A percentile compares a stretch with the other conserved stretches of the same genome.
These are phyloP conservation scores for Coremacera marginata DNA, from an alignment of 2,888 invertebrate genomes.

Conservation along the genomic window DNA sequence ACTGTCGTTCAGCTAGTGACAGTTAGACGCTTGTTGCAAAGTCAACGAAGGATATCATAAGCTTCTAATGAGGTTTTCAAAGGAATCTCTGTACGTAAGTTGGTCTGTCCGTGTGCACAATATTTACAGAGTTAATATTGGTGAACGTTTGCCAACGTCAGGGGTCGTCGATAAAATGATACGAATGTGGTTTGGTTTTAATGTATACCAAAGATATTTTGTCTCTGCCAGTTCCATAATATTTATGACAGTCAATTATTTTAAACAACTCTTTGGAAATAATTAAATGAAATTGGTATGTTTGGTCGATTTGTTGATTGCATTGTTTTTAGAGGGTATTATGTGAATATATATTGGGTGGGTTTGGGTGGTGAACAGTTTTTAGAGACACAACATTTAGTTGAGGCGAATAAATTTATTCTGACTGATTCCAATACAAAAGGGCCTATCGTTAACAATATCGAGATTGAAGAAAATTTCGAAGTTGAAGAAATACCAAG, in stretches of 20 bases:
- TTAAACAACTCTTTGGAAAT: conserved; percentile 27
- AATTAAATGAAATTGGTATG: conserved; percentile 27
- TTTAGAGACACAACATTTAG: too few species aligned
- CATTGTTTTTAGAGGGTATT: background rate
- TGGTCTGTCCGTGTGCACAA: background rate
- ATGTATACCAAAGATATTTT: background rate
- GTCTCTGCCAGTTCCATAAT: background rate
- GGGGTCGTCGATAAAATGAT: background rate
- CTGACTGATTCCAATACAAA: too few species aligned
- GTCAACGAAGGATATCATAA: conserved; percentile 37
- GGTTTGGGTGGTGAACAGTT: too few species aligned
- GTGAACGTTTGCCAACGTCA: background rate
- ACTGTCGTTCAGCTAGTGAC: conserved; percentile 21
- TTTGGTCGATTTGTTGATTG: conserved; percentile 32
- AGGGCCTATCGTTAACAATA: too few species aligned
- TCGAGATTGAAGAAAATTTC: too few species aligned
- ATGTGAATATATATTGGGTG: too few species aligned
- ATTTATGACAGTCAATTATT: conserved; percentile 38
- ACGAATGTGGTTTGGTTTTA: background rate
- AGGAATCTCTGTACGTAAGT: background rate
- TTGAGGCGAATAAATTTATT: too few species aligned
- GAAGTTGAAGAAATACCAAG: too few species aligned
- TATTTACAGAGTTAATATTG: too few species aligned
- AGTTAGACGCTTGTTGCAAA: conserved; percentile 17
- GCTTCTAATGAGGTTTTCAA: conserved; percentile 33